Evolutionary conservation across 64 coral and sea anemone genomes (phyloP), one percentile per base, ranked within the genome.

Genomic region (Cladopsammia gracilis): DNA sequence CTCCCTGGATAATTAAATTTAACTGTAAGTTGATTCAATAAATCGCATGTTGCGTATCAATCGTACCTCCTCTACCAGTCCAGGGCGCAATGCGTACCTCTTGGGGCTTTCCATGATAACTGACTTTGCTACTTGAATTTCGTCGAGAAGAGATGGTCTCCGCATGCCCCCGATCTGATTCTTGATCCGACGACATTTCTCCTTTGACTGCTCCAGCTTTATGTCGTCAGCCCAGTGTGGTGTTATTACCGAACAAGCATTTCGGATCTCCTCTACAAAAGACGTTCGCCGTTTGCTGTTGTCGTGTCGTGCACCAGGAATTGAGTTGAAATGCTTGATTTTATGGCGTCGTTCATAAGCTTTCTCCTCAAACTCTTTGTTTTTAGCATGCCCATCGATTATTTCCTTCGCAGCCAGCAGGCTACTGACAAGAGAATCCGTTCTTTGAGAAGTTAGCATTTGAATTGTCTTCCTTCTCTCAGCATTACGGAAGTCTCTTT

Each of bases 381-480:
- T 67, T 45, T 84, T 68, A 1, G 61, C 18, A 62, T 68, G 20
- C 0, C 19, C 80, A 1, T 84, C 80, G 18, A 84, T 84, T 18
- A 84, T 10, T 16, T 10, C 8, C 50, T 84, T 84, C 24, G 80
- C 80, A 49, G 47, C 22, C 19, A 45, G 11, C 16, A 84, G 8
- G 46, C 61, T 51, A 16, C 48, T 20, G 48, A 47, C 20, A 50
- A 84, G 43, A 9, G 80, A 68, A 15, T 4, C n/a, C 12, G 19
- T 67, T n/a, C 18, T 84, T 51, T 66, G 14, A 18, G 62, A 67
- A 51, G 80, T 84, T n/a, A 65, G 43, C n/a, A 9, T 45, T 6
- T 50, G 64, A 6, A 84, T 84, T 48, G 67, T 67, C 80, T 84
- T 84, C 45, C 80, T 84, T 61, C 62, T 84, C 45, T 84, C 80